These are phyloP conservation scores for Channa argus DNA, from an alignment of 2,113 vertebrate species.

Conservation along the genomic window DNA sequence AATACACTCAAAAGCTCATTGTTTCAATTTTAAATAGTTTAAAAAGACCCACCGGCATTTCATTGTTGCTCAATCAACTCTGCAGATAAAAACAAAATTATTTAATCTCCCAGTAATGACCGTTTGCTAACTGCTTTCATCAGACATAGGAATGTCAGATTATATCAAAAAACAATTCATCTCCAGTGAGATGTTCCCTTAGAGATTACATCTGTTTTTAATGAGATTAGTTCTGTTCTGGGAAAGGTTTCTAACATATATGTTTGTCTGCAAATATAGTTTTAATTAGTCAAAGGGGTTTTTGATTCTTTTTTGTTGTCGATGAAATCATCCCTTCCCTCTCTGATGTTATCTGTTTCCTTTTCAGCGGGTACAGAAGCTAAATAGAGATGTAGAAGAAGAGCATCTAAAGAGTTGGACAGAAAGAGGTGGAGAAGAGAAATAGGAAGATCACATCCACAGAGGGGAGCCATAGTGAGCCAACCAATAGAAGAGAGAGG, in stretches of 20 bases:
- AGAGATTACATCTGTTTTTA: too few relatives aligned
- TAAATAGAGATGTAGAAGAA: conserved; percentile 70
- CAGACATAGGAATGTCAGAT: too few relatives aligned
- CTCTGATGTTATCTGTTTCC: conserved; percentile 21
- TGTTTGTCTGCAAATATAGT: conserved; percentile 12
- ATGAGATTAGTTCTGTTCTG: background rate
- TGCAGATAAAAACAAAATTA: too few relatives aligned
- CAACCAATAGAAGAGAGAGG: conserved; percentile 71
- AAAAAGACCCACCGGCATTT: too few relatives aligned
- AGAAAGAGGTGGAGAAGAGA: conserved; percentile 54
- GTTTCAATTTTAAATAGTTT: too few relatives aligned
- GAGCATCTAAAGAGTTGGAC: conserved; percentile 64
- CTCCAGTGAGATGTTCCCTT: background rate
- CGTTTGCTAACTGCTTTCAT: too few relatives aligned
- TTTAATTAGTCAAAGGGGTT: background rate
- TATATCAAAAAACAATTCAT: too few relatives aligned
- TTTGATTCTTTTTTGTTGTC: background rate
- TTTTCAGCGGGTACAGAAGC: conserved; percentile 55
- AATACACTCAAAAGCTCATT: too few relatives aligned
- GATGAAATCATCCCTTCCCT: background rate
- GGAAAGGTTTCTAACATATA: background rate
- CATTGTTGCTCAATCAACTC: too few relatives aligned
- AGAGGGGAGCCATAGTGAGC: conserved; percentile 63
- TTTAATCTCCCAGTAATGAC: too few relatives aligned
- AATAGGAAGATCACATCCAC: conserved; percentile 65